Base-by-base conservation (phyloP, 2,797 vertebrate species). In the Prunella strophiata region DNA sequence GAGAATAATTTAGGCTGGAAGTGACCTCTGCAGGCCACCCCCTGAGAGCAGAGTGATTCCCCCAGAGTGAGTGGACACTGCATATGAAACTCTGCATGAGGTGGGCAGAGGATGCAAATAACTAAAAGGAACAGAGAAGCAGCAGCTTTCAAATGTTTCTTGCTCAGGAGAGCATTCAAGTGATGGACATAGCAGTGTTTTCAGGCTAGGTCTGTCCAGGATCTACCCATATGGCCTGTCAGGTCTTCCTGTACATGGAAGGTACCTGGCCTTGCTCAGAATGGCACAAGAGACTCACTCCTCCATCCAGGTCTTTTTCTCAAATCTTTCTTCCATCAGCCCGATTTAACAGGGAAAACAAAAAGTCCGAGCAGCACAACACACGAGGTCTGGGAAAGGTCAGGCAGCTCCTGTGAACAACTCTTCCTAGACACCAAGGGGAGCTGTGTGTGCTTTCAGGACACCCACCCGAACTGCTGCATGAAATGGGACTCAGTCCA, bases 381-480 rank as follows among this genome's bases (percentile, higher is more conserved):
- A 47, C 23, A 59, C 0, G 5, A 68, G 47, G 25, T 16, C 16
- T 78, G 55, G 67, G 47, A 73, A 87, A 66, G 48, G 59, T 58
- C 82, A 91, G 58, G 47, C 22, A 48, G 16, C 3, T 88, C 54
- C 54, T 48, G 29, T 1, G 1, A 79, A 26, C 59, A 45, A 7
- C 34, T 22, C 14, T 10, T 84, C 81, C 77, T 19, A 7, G 50
- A 61, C 50, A 38, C 22, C 27, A 38, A 45, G 25, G 34, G 16
- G 19, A 62, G 16, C 26, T 10, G 27, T 4, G 36, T 4, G 57
- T 16, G 12, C 29, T 16, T 5, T 50, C 9, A n/a, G 3, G 20
- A 42, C 57, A 59, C 10, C 34, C 59, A 18, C 23, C 36, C 0
- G 0, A 67, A 58, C 36, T 3, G 36, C 1, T 9, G 38, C 23